Evolutionary conservation across 2,797 vertebrate species (phyloP).

Genomic region (Brachyalestes nurse): DNA sequence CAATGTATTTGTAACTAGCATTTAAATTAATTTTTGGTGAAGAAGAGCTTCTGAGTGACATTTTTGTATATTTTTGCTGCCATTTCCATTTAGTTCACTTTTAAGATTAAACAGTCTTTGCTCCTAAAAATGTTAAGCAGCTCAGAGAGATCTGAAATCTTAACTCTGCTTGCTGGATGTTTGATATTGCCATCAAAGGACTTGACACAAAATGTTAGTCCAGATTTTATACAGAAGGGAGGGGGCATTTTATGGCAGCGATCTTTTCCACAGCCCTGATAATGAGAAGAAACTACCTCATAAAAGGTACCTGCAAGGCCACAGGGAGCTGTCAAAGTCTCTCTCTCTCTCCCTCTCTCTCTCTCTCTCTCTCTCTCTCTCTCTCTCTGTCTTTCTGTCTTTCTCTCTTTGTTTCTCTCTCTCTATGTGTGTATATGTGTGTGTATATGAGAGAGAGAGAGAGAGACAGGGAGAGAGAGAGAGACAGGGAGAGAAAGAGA

Average conservation of each 20-base stretch:
- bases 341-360: slow-evolving; percentile 9
- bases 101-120: slow-evolving; percentile 18
- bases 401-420: neutral
- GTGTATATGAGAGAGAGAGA: neutral
- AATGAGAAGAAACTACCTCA: slow-evolving; percentile 58
- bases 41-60: neutral
- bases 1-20: neutral
- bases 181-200: slow-evolving; percentile 53
- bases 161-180: slow-evolving; percentile 36
- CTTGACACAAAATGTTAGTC: slow-evolving; percentile 53
- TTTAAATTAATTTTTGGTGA: neutral
- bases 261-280: slow-evolving; percentile 51
- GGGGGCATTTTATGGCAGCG: slow-evolving; percentile 48
- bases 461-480: too few species aligned
- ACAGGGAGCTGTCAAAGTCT: slow-evolving; percentile 49
- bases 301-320: slow-evolving; percentile 57
- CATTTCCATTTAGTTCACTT: slow-evolving; percentile 8
- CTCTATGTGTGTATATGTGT: neutral
- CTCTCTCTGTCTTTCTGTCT: neutral
- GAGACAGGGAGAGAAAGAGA: too few species aligned
- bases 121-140: slow-evolving; percentile 25
- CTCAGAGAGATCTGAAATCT: slow-evolving; percentile 42
- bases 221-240: slow-evolving; percentile 50
- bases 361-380: neutral
- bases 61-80: neutral